Evolutionary conservation across 2,888 invertebrate genomes (phyloP), one percentile per base, ranked within the genome.

Genomic region (Rhimphoctona megacephalus): DNA sequence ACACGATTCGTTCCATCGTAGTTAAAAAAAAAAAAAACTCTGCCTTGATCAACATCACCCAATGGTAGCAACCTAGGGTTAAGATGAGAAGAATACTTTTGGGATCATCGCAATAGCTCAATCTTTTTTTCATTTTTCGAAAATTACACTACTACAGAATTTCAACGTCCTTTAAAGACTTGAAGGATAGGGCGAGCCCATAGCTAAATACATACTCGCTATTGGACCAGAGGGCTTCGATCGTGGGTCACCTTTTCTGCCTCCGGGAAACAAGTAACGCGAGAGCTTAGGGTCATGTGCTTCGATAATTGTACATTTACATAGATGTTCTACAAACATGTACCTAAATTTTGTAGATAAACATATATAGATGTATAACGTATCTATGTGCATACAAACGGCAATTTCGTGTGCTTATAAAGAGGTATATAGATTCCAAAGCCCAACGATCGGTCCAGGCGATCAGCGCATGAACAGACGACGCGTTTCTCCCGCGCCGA

Each of bases 271-370:
- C 72, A 64, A 49, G 83, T 57, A 57, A 69, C 67, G 39, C 57
- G 49, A 80, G 57, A 66, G 22, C 61, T 39, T 66, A 70, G 52
- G 43, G 49, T 22, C 17, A 49, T 61, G 36, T 52, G 64, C 84
- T 74, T 36, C 79, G 80, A 84, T 80, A 74, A 80, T 84, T 84
- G 79, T 80, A 74, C 69, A 79, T 83, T 72, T 78, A 70, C 73
- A 64, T 36, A 30, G 64, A 77, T 49, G 76, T 19, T 46, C n/a
- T 22, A 66, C 46, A 77, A 49, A 64, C 61, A 25, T 74, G 25
- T 25, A 74, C 61, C 19, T n/a, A 30, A 39, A 30, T 39, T 46
- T 39, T 39, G 52, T 36, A 36, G 30, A 25, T 69, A 43, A 33
- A n/a, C 33, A 52, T 52, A 72, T 30, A 22, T 19, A 30, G 17